Evolutionary conservation across 2,797 vertebrate genomes (phyloP).

Genomic region (Agapornis canus): DNA sequence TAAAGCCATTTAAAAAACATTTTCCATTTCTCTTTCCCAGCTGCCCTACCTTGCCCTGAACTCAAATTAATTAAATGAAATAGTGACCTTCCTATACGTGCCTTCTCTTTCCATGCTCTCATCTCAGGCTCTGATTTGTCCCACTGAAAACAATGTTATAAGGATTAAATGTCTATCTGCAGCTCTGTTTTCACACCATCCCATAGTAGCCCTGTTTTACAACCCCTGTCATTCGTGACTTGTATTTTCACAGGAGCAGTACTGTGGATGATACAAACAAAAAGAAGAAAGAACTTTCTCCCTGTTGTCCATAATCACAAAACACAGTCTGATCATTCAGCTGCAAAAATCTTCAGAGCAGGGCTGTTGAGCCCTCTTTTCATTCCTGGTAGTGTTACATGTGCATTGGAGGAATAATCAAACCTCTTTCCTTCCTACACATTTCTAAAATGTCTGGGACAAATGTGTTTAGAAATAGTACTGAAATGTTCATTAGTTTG

Average conservation of each 20-base stretch:
- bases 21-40: constrained; percentile 34
- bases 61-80: constrained; percentile 48
- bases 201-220: background rate
- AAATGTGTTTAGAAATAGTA: background rate
- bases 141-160: background rate
- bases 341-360: background rate
- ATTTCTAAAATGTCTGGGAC: background rate
- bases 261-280: background rate
- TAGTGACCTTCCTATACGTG: background rate
- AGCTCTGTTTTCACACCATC: background rate
- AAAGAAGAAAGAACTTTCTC: background rate
- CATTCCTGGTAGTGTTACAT: background rate
- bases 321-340: background rate
- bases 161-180: background rate
- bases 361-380: background rate
- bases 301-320: background rate
- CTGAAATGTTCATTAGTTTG: background rate
- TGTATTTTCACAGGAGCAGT: background rate
- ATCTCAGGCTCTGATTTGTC: background rate
- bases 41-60: constrained; percentile 31
- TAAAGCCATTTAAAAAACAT: constrained; percentile 1
- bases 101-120: background rate
- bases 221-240: background rate
- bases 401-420: background rate
- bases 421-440: background rate